These are phyloP conservation scores for Caenorhabditis sulstoni DNA, from an alignment of 2,888 invertebrate species.

Conservation along the genomic window DNA sequence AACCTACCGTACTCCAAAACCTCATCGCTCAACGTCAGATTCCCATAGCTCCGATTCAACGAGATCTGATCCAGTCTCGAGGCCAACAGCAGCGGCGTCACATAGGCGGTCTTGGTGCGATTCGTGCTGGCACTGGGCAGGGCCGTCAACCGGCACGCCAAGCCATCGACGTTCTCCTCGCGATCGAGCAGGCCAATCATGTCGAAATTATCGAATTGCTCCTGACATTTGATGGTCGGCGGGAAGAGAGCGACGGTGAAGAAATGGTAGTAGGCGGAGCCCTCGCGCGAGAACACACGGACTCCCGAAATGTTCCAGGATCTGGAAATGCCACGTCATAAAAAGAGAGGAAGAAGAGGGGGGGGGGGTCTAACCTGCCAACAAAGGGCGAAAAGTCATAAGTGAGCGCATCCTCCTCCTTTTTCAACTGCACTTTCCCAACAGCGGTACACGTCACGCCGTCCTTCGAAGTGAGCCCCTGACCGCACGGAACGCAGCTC, in stretches of 20 bases:
- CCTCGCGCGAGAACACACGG: slow-evolving; percentile 79
- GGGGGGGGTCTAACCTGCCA: no score
- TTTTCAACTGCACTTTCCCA: slow-evolving; percentile 74
- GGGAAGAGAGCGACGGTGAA: slow-evolving; percentile 77
- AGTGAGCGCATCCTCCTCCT: slow-evolving; percentile 62
- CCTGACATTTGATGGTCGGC: slow-evolving; percentile 67
- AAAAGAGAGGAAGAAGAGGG: no score
- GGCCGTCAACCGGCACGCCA: slow-evolving; percentile 76
- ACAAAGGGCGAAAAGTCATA: slow-evolving; percentile 73
- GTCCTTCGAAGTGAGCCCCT: slow-evolving; percentile 57
- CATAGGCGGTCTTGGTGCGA: slow-evolving; percentile 59
- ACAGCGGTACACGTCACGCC: slow-evolving; percentile 80
- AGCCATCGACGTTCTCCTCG: slow-evolving; percentile 61
- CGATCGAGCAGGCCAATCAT: slow-evolving; percentile 49
- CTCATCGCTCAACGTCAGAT: slow-evolving; percentile 70
- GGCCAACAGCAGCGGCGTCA: slow-evolving; percentile 74
- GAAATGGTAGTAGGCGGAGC: slow-evolving; percentile 77
- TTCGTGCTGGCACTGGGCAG: slow-evolving; percentile 67
- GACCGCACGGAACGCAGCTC: slow-evolving; percentile 56
- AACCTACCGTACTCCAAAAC: slow-evolving; percentile 78
- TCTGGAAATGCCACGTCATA: no score
- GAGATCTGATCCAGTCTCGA: slow-evolving; percentile 68
- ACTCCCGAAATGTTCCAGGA: slow-evolving; percentile 81
- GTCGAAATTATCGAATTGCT: slow-evolving; percentile 61
- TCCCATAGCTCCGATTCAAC: slow-evolving; percentile 60